Percentiles rank a stretch among this genome's conserved stretches.
Conservation (phyloP, 1,140 invertebrate species). For the Drosophila guanche region DNA sequence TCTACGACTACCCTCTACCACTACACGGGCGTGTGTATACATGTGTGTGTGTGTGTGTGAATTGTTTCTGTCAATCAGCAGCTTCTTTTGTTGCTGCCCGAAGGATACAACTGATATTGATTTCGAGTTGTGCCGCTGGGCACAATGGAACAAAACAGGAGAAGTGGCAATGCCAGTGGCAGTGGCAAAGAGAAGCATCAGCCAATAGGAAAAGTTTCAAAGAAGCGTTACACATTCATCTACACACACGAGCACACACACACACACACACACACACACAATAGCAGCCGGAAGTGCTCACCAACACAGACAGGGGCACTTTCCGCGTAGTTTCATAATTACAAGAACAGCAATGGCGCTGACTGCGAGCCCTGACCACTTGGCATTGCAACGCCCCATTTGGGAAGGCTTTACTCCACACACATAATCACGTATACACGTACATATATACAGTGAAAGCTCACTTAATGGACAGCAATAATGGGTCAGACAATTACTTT, state of each 20-base stretch:
- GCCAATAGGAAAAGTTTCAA: slow-evolving; percentile 78
- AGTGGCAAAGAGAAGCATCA: slow-evolving; percentile 18
- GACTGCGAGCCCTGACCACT: slow-evolving; percentile 43
- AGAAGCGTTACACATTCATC: slow-evolving; percentile 41
- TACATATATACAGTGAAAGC: background rate
- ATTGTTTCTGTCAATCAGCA: slow-evolving; percentile 81
- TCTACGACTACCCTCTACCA: slow-evolving; percentile 7
- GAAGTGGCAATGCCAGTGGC: too few species aligned
- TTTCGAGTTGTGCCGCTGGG: slow-evolving; percentile 67
- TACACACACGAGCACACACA: slow-evolving; percentile 11
- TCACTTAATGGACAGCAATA: background rate
- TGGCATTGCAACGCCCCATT: slow-evolving; percentile 44
- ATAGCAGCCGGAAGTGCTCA: slow-evolving; percentile 44
- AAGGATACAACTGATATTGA: slow-evolving; percentile 82
- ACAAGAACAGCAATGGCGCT: slow-evolving; percentile 66
- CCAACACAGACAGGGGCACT: slow-evolving; percentile 18
- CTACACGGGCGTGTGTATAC: slow-evolving; percentile 2
- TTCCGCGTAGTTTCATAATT: slow-evolving; percentile 77
- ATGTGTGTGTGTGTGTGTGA: slow-evolving; percentile 43
- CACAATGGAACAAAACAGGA: slow-evolving; percentile 52
- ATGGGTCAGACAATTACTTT: too few species aligned
- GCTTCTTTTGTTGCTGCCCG: slow-evolving; percentile 77
- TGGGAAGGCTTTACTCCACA: slow-evolving; percentile 6
- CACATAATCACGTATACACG: slow-evolving; percentile 18
- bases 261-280: slow-evolving; percentile 26